Percentiles rank a stretch among this genome's conserved stretches.
These are phyloP conservation scores for Polietes domitor DNA, from an alignment of 2,888 invertebrate genomes.

Conservation along the genomic window DNA sequence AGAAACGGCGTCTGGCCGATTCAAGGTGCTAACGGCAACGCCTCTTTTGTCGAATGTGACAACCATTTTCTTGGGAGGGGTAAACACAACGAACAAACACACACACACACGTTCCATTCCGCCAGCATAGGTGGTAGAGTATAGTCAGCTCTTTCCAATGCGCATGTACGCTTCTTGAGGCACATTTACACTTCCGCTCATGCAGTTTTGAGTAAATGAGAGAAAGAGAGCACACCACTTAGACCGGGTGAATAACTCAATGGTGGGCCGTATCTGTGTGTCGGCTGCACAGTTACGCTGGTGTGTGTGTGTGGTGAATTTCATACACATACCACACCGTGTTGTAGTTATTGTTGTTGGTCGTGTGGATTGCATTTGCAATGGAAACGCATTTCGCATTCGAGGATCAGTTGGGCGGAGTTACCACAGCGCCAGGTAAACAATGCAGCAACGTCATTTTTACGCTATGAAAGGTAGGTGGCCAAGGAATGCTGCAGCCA, in stretches of 20 bases:
- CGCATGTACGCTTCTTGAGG: conserved; percentile 45
- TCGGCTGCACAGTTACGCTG: neutral
- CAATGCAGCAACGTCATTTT: conserved; percentile 20
- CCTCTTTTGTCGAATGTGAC: conserved; percentile 60
- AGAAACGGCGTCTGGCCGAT: neutral
- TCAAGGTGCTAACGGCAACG: conserved; percentile 60
- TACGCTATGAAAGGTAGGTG: neutral
- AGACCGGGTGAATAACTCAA: neutral
- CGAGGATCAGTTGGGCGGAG: conserved; percentile 40
- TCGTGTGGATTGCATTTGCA: conserved; percentile 33
- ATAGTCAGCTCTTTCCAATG: conserved; percentile 56
- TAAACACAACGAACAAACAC: conserved; percentile 21
- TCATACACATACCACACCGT: neutral
- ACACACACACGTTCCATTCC: too few relatives aligned
- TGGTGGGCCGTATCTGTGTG: neutral
- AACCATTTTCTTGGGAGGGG: conserved; percentile 68
- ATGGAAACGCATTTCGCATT: conserved; percentile 1
- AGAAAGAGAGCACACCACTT: neutral
- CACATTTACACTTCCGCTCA: neutral
- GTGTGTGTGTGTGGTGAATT: conserved; percentile 11
- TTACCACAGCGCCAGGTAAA: neutral
- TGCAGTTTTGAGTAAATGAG: conserved; percentile 14
- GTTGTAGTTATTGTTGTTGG: neutral
- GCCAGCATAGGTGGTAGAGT: neutral
- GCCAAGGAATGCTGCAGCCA: neutral